phyloP scores from a whole-genome alignment of 2,797 vertebrate genomes.

The Pitangus sulphuratus region DNA sequence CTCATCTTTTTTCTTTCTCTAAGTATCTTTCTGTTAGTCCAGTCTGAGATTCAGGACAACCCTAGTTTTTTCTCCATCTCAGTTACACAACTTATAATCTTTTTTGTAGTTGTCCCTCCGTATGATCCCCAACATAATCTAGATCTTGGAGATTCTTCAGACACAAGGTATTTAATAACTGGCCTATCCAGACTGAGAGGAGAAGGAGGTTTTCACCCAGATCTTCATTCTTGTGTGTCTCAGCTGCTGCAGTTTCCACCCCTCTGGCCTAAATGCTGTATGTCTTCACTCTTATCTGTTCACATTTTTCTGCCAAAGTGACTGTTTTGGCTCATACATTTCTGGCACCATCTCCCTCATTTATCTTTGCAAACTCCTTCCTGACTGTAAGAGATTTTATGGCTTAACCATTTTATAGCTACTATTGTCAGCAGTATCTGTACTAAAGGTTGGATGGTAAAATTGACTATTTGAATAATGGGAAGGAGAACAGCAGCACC shows the following conservation, averaged over 20 bases:
- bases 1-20: not conserved
- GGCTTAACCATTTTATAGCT: not conserved
- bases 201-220: not conserved
- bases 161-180: not conserved
- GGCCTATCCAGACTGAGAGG: not conserved
- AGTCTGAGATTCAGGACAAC: not conserved
- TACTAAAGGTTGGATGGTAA: not conserved
- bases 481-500: not conserved
- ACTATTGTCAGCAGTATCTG: not conserved
- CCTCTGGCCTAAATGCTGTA: not conserved
- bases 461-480: not conserved
- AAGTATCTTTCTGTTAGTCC: not conserved
- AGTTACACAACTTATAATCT: not conserved
- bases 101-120: not conserved
- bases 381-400: not conserved
- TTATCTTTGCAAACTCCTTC: not conserved
- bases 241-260: not conserved
- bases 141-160: not conserved
- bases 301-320: slow-evolving; percentile 12
- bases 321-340: not conserved
- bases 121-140: not conserved
- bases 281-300: not conserved
- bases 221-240: not conserved
- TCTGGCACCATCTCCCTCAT: not conserved
- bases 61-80: not conserved